Percentiles rank a stretch among this genome's conserved stretches.
Conservation (phyloP, 37 sponge, comb jelly and placozoan species). For the Chondrilla cf. caribensis region DNA sequence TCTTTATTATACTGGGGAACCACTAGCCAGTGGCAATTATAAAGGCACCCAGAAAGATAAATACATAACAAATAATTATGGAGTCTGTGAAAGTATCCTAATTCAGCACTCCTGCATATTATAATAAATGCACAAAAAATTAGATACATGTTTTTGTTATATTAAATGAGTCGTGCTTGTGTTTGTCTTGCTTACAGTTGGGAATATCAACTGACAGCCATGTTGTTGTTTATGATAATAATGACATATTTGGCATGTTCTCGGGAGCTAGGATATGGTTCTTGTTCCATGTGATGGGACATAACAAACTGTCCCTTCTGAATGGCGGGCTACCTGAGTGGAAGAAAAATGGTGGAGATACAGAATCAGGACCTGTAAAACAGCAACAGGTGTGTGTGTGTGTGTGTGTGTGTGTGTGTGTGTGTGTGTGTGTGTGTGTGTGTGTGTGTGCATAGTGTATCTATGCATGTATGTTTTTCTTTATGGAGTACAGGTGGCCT, state of each 20-base stretch:
- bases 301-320: constrained; percentile 67
- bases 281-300: constrained; percentile 69
- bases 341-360: constrained; percentile 37
- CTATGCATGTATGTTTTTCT: too few species aligned
- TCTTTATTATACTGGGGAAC: too few species aligned
- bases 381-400: neutral
- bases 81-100: neutral
- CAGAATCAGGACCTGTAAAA: constrained; percentile 31
- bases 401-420: too few species aligned
- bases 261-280: constrained; percentile 70
- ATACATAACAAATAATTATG: neutral
- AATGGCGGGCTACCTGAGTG: constrained; percentile 83
- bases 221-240: constrained; percentile 81
- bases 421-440: too few species aligned
- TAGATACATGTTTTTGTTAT: too few species aligned
- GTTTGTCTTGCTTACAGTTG: constrained; percentile 27
- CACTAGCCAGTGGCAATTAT: too few species aligned
- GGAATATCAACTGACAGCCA: constrained; percentile 64
- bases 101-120: too few species aligned
- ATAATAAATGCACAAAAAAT: too few species aligned
- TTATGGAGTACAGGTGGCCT: neutral
- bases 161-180: neutral
- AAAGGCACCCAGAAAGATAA: neutral
- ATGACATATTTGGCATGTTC: constrained; percentile 66
- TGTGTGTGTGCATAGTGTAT: too few species aligned